Evolutionary conservation across 2,888 invertebrate species (phyloP).

Genomic region (Boloria selene): DNA sequence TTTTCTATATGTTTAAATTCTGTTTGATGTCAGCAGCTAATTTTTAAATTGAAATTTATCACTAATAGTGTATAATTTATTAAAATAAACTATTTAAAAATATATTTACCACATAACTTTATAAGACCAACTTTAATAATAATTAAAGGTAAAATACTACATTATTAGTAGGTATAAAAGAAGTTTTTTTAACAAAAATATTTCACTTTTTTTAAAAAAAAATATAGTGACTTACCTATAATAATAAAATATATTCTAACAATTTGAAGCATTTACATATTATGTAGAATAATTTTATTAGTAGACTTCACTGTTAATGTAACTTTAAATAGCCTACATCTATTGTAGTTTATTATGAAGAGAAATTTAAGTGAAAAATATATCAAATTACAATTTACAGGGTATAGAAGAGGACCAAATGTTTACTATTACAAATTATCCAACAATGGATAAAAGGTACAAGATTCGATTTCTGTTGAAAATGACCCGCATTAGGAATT

Average conservation of each 20-base stretch:
- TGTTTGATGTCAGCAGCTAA: constrained; percentile 26
- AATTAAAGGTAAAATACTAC: too few relatives aligned
- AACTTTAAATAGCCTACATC: too few relatives aligned
- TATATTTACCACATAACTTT: neutral
- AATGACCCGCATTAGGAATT: constrained; percentile 47
- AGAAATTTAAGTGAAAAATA: constrained; percentile 10
- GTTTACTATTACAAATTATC: constrained; percentile 79
- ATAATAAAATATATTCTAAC: too few relatives aligned
- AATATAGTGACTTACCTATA: too few relatives aligned
- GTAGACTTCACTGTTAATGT: too few relatives aligned
- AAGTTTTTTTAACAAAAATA: too few relatives aligned
- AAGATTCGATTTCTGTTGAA: constrained; percentile 58
- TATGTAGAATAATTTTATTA: too few relatives aligned
- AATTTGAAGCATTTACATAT: too few relatives aligned
- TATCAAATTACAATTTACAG: constrained; percentile 34
- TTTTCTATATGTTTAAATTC: constrained; percentile 31
- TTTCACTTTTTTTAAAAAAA: too few relatives aligned
- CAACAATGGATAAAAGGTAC: constrained; percentile 57
- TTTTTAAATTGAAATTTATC: constrained; percentile 9
- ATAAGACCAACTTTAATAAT: neutral
- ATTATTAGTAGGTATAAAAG: too few relatives aligned
- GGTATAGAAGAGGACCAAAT: constrained; percentile 61
- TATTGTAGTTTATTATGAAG: neutral
- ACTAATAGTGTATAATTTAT: neutral
- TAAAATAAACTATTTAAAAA: neutral